Conservation (phyloP, 2,113 vertebrate species). For the Tricholaema leucomelas region DNA sequence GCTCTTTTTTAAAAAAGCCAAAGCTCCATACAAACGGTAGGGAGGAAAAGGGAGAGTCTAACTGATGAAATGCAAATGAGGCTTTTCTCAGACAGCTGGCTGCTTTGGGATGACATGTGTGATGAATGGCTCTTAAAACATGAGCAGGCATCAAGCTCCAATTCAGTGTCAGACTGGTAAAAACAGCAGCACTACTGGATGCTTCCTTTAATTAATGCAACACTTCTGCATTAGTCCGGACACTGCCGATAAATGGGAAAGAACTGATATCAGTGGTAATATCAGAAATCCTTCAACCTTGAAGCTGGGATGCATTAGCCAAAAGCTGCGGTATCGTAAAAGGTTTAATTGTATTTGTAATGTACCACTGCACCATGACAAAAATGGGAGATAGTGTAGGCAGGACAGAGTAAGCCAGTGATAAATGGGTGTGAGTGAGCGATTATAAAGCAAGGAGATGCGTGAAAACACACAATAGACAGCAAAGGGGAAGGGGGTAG, state of each 20-base stretch:
- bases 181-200: conserved; percentile 82
- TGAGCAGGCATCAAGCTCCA: conserved; percentile 90
- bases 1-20: conserved; percentile 46
- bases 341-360: conserved; percentile 88
- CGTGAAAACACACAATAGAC: conserved; percentile 79
- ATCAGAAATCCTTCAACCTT: conserved; percentile 86
- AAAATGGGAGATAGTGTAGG: conserved; percentile 80
- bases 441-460: conserved; percentile 71
- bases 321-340: conserved; percentile 78
- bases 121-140: conserved; percentile 95
- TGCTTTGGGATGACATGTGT: conserved; percentile 91
- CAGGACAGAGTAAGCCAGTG: conserved; percentile 70
- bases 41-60: conserved; percentile 69
- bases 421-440: conserved; percentile 81
- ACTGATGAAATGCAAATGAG: conserved; percentile 91
- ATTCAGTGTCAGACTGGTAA: conserved; percentile 87
- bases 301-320: conserved; percentile 79
- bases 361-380: conserved; percentile 84
- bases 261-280: conserved; percentile 81
- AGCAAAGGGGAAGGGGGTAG: conserved; percentile 50
- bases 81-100: conserved; percentile 89
- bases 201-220: conserved; percentile 92
- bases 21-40: conserved; percentile 74
- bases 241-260: conserved; percentile 81
- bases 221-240: conserved; percentile 79